Evolutionary conservation across 2,113 vertebrate species (phyloP).

Genomic region (Chaetura pelagica): DNA sequence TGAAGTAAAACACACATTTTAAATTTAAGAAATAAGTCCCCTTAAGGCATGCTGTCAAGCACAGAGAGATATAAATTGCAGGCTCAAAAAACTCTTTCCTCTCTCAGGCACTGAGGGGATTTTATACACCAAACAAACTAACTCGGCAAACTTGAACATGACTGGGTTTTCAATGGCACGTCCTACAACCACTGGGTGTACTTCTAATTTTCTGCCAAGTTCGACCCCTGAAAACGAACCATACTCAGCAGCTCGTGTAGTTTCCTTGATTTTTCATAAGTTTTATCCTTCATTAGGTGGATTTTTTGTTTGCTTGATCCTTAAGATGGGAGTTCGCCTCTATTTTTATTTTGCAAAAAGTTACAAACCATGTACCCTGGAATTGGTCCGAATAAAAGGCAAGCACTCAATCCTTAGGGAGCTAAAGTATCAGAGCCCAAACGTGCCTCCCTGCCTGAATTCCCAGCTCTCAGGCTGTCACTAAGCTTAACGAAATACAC

Average conservation of each 20-base stretch:
- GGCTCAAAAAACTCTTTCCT: not conserved
- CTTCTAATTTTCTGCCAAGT: not conserved
- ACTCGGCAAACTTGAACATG: fast-evolving
- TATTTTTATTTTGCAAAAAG: not conserved
- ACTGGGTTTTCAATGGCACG: not conserved
- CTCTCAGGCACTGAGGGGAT: not conserved
- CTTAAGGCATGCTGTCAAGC: not conserved
- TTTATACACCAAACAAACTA: not conserved
- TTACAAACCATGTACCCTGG: not conserved
- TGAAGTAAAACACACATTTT: not conserved
- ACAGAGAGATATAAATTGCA: not conserved
- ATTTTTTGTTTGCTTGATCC: not conserved
- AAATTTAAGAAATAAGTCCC: not conserved
- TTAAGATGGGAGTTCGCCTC: not conserved
- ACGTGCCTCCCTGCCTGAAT: not conserved
- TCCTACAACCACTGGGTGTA: not conserved
- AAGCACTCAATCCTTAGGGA: fast-evolving
- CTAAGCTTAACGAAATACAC: not conserved
- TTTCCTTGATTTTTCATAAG: not conserved
- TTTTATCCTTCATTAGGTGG: not conserved
- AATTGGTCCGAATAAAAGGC: not conserved
- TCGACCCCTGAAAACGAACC: not conserved
- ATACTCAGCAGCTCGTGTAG: fast-evolving
- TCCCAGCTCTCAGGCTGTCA: not conserved
- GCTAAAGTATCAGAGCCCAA: not conserved